Evolutionary conservation across 2,113 vertebrate genomes (phyloP).

Genomic region (Rana temporaria): DNA sequence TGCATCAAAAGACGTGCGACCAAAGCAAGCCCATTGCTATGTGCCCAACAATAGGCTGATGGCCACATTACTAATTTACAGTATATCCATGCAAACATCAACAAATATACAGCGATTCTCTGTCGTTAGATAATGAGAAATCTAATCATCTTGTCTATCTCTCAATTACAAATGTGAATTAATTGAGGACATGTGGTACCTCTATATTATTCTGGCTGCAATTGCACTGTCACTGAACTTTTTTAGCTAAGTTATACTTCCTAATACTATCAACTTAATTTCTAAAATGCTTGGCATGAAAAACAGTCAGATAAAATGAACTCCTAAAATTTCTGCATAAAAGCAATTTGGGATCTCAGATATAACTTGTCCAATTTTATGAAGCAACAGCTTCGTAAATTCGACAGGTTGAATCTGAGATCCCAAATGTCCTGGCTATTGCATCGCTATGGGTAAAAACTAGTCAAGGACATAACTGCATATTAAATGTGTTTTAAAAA

Average conservation of each 20-base stretch:
- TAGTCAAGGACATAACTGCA: conserved; percentile 69
- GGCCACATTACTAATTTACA: too few relatives aligned
- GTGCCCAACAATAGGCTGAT: too few relatives aligned
- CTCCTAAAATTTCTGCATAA: conserved; percentile 44
- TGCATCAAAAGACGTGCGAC: too few relatives aligned
- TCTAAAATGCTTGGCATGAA: conserved; percentile 59
- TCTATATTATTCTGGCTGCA: neutral
- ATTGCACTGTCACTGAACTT: neutral
- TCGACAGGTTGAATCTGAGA: conserved; percentile 63
- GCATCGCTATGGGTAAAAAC: conserved; percentile 65
- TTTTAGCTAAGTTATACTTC: conserved; percentile 45
- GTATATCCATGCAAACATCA: too few relatives aligned
- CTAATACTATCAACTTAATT: conserved; percentile 64
- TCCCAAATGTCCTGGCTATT: conserved; percentile 60
- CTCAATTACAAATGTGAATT: neutral
- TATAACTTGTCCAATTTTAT: conserved; percentile 27
- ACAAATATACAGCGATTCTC: neutral
- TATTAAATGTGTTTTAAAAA: conserved; percentile 68
- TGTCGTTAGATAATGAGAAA: neutral
- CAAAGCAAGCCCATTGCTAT: too few relatives aligned
- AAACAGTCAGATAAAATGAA: conserved; percentile 38
- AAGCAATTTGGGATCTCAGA: too few relatives aligned
- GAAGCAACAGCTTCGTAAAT: conserved; percentile 56
- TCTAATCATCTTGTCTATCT: neutral
- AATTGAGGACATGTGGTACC: neutral